phyloP scores from a whole-genome alignment of 2,113 vertebrate species.

The Pao palembangensis region DNA sequence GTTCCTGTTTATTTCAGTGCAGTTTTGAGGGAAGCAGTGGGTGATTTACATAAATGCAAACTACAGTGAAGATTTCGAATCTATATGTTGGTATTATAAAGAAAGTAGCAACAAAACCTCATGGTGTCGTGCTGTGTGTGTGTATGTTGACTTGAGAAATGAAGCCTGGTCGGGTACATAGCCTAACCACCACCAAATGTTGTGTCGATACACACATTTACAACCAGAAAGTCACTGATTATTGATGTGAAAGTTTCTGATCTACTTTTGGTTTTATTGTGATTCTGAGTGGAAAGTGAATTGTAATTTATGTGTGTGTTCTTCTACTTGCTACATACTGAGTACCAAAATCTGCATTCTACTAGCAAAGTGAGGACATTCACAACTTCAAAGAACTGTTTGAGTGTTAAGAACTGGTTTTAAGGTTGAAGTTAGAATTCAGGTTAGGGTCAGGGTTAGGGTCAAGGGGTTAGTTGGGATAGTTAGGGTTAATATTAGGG shows the following conservation, averaged over 20 bases:
- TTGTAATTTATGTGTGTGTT: constrained; percentile 14
- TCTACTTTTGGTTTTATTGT: not conserved
- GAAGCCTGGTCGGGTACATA: too few species aligned
- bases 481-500: too few species aligned
- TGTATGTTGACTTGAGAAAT: not conserved
- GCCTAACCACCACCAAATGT: constrained; percentile 47
- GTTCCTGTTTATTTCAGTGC: constrained; percentile 71
- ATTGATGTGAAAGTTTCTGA: constrained; percentile 2
- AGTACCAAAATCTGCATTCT: too few species aligned
- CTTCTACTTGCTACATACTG: too few species aligned
- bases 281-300: constrained; percentile 20
- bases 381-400: too few species aligned
- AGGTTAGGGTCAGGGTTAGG: too few species aligned
- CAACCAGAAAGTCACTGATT: constrained; percentile 36
- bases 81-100: constrained; percentile 8
- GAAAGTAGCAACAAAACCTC: constrained; percentile 32
- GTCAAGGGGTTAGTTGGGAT: too few species aligned
- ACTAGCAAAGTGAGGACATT: too few species aligned
- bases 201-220: constrained; percentile 38
- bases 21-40: constrained; percentile 53
- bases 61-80: constrained; percentile 43
- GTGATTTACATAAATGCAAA: constrained; percentile 52
- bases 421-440: too few species aligned
- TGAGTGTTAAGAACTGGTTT: too few species aligned
- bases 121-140: not conserved